A percentile compares a stretch with the other conserved stretches of the same genome.
These are phyloP conservation scores for Erebia ligea DNA, from an alignment of 2,888 invertebrate species.

Conservation along the genomic window DNA sequence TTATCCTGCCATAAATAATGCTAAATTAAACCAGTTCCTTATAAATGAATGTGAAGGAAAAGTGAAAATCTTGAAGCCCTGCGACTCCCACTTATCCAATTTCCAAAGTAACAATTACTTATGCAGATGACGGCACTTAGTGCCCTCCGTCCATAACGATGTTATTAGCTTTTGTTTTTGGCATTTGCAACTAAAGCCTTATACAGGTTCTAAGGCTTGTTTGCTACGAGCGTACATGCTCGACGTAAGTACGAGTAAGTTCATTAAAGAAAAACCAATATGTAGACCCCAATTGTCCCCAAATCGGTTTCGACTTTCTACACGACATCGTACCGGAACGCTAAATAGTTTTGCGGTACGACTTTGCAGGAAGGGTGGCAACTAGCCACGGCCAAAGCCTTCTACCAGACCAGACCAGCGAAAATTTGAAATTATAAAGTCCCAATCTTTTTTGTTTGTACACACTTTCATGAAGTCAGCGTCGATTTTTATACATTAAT, in stretches of 20 bases:
- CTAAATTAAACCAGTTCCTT: not conserved
- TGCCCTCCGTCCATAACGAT: constrained; percentile 47
- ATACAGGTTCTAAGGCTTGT: not conserved
- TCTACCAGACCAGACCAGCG: no score
- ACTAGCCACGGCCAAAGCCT: no score
- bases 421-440: no score
- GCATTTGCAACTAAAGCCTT: constrained; percentile 38
- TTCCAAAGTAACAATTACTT: constrained; percentile 53
- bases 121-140: constrained; percentile 56
- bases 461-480: no score
- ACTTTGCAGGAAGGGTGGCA: no score
- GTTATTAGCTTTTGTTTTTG: constrained; percentile 52
- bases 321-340: no score
- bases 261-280: not conserved
- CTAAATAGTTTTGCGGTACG: no score
- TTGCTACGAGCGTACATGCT: not conserved
- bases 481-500: no score
- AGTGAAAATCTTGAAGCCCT: not conserved
- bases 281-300: no score
- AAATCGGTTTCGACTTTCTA: no score
- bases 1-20: no score
- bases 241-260: not conserved
- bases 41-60: not conserved
- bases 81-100: constrained; percentile 19
- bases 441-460: no score